Evolutionary conservation across 2,888 invertebrate species (phyloP), one percentile per base, ranked within the genome.

Genomic region (Macrophya annulata): DNA sequence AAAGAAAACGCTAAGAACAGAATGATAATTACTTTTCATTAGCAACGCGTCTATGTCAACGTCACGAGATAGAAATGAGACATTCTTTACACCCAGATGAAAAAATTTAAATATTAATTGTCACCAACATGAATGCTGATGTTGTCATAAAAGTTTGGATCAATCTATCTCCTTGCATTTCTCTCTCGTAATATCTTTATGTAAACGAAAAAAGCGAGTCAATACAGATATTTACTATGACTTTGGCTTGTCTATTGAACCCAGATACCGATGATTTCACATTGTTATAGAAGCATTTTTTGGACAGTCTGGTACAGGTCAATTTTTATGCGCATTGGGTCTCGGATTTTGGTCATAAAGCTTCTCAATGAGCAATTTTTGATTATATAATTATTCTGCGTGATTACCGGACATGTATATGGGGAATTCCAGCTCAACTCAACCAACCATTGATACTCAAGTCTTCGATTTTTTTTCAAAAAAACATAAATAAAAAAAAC

Each of bases 1-100:
- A 15, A 45, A 74, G 74, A 74, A n/a, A 31, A 45, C 5, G 45
- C 74, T 31, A 74, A 25, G 74, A 43, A 74, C 45, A 45, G 45
- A 74, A 45, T 45, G 74, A 45, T 12, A 45, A 74, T 45, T 74
- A 15, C 45, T 45, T 74, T 43, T 43, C 74, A 74, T 17, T 74
- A 6, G 21, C 45, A 45, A 21, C 43, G 8, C 74, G 74, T 25
- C 21, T 45, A 6, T 25, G 10, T 74, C 74, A 43, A 74, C 45
- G 45, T 45, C 43, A 25, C 9, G 12, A 21, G 1, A 17, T 43
- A 43, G 17, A 43, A 62, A 25, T 62, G 25, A 25, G 25, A 25
- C 25, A 62, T 62, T 62, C 4, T 25, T 62, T 21, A 21, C 10
- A 55, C 21, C 9, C 62, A 10, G 17, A 17, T 68, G 3, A 17